Percentiles rank a stretch among this genome's conserved stretches.
Conservation (phyloP, 1,140 invertebrate genomes). For the Gonioctena quinquepunctata region DNA sequence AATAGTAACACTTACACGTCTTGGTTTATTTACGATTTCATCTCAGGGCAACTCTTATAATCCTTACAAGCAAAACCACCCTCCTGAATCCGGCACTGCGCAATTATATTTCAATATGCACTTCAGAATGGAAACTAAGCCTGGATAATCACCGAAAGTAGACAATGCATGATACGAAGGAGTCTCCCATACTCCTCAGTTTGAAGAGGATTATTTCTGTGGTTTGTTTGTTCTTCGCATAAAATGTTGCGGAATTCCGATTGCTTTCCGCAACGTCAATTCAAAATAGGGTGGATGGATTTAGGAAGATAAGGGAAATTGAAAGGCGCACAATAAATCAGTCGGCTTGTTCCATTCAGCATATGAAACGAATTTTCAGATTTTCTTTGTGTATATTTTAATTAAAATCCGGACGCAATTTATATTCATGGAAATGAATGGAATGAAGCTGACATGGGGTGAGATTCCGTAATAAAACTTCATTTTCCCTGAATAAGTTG, state of each 20-base stretch:
- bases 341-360: background rate
- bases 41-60: too few species aligned
- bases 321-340: conserved; percentile 3
- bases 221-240: background rate
- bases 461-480: background rate
- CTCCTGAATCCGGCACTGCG: background rate
- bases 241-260: background rate
- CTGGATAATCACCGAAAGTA: background rate
- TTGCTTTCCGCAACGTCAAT: conserved; percentile 4
- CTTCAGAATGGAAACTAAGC: background rate
- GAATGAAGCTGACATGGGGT: background rate
- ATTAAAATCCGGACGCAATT: background rate
- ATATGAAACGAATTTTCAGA: background rate
- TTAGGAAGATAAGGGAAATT: background rate
- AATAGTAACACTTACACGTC: too few species aligned
- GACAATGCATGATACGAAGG: background rate
- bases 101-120: background rate
- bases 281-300: background rate
- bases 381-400: background rate
- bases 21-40: too few species aligned
- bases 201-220: background rate
- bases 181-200: background rate
- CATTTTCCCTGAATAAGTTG: background rate
- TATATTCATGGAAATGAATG: background rate
- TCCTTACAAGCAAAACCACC: too few species aligned